phyloP scores from a whole-genome alignment of 2,797 vertebrate genomes.

The Poliocrania exsul region DNA sequence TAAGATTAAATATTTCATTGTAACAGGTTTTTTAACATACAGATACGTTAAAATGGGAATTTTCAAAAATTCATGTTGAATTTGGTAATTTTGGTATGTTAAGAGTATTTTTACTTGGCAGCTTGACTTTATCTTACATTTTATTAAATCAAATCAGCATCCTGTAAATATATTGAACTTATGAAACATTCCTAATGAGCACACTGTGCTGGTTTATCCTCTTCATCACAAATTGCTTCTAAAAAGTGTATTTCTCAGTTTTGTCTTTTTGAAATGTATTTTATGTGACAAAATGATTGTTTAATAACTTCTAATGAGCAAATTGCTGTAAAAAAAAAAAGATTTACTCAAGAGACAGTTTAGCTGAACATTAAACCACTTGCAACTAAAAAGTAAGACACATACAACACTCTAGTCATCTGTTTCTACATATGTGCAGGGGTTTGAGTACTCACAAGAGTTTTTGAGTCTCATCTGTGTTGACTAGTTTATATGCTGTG shows the following conservation, averaged over 20 bases:
- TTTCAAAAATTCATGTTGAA: neutral
- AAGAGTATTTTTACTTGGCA: neutral
- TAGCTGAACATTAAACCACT: neutral
- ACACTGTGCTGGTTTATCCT: neutral
- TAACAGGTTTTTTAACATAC: neutral
- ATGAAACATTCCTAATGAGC: neutral
- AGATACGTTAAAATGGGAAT: neutral
- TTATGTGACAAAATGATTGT: neutral
- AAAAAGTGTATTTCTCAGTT: neutral
- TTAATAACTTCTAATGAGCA: neutral
- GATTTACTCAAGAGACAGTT: constrained; percentile 10
- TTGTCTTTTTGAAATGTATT: neutral
- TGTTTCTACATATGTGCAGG: constrained; percentile 52
- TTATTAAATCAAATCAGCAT: neutral
- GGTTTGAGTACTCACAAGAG: constrained; percentile 22
- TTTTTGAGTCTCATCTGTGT: neutral
- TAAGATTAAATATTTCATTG: neutral
- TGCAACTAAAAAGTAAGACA: neutral
- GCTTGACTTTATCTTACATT: neutral
- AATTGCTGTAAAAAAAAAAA: neutral
- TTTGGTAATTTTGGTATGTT: neutral
- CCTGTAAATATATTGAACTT: neutral
- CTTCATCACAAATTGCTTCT: neutral
- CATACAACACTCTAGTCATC: neutral
- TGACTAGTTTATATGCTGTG: neutral